phyloP scores from a whole-genome alignment of 2,888 invertebrate genomes.

The Troides helena region DNA sequence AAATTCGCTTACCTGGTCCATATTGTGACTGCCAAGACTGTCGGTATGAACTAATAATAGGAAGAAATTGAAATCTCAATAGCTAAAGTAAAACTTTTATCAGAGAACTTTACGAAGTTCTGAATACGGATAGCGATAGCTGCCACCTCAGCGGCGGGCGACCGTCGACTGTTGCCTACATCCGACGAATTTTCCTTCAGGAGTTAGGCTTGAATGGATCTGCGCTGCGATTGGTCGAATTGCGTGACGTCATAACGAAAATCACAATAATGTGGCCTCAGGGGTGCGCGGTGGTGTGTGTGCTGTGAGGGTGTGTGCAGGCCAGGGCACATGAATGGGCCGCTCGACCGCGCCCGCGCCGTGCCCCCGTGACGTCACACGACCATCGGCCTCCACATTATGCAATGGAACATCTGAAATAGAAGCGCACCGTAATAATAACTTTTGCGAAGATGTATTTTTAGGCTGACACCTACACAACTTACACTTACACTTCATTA shows the following conservation, averaged over 20 bases:
- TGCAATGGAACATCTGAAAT: constrained; percentile 62
- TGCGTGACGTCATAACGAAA: constrained; percentile 86
- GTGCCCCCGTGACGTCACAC: constrained; percentile 73
- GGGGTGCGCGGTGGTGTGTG: constrained; percentile 53
- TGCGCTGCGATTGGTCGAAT: constrained; percentile 79
- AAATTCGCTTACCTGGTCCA: background rate
- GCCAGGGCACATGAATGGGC: constrained; percentile 39
- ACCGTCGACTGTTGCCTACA: constrained; percentile 71
- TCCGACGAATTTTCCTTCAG: constrained; percentile 79
- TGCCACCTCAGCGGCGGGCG: constrained; percentile 56
- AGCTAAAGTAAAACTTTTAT: constrained; percentile 16
- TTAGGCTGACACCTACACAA: constrained; percentile 2
- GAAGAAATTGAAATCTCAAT: background rate
- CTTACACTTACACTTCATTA: too few species aligned
- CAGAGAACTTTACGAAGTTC: constrained; percentile 14
- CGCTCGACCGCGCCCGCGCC: constrained; percentile 50
- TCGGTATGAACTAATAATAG: background rate
- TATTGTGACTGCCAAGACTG: background rate
- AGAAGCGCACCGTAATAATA: constrained; percentile 56
- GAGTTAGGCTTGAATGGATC: constrained; percentile 85
- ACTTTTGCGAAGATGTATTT: constrained; percentile 40
- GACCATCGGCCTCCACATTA: constrained; percentile 55
- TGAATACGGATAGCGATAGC: constrained; percentile 4
- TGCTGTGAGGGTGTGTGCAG: constrained; percentile 60
- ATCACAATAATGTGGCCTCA: constrained; percentile 80